These are phyloP conservation scores for Harmothoe impar DNA, from an alignment of 2,888 invertebrate genomes.

Conservation along the genomic window DNA sequence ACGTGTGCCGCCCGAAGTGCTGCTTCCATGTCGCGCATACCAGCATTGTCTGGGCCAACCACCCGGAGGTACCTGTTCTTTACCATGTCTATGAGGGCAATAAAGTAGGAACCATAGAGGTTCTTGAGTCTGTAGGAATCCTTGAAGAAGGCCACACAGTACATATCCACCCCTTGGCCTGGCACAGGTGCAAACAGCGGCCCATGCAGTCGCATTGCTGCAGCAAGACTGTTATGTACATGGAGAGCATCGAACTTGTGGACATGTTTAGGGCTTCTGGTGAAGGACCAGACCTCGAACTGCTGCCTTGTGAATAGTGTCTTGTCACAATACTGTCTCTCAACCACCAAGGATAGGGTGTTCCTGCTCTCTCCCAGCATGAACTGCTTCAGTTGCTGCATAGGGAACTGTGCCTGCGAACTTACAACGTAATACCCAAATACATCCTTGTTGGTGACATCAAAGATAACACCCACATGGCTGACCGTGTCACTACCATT, in stretches of 20 bases:
- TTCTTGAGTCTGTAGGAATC: conserved; percentile 51
- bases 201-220: conserved; percentile 35
- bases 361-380: neutral
- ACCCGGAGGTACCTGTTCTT: conserved; percentile 46
- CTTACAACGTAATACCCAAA: conserved; percentile 23
- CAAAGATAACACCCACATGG: conserved; percentile 42
- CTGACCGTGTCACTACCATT: neutral
- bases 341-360: neutral
- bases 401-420: neutral
- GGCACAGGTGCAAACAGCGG: conserved; percentile 24
- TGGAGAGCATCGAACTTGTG: neutral
- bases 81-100: conserved; percentile 1
- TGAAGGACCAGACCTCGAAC: conserved; percentile 50
- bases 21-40: neutral
- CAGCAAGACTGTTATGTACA: conserved; percentile 31
- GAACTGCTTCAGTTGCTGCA: neutral
- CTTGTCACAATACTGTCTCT: neutral
- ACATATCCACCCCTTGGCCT: conserved; percentile 25
- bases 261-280: neutral
- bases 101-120: conserved; percentile 45
- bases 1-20: neutral
- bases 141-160: conserved; percentile 59
- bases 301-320: neutral
- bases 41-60: conserved; percentile 25
- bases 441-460: neutral